These are phyloP conservation scores for Cerastis leucographa DNA, from an alignment of 2,888 invertebrate genomes.

Conservation along the genomic window DNA sequence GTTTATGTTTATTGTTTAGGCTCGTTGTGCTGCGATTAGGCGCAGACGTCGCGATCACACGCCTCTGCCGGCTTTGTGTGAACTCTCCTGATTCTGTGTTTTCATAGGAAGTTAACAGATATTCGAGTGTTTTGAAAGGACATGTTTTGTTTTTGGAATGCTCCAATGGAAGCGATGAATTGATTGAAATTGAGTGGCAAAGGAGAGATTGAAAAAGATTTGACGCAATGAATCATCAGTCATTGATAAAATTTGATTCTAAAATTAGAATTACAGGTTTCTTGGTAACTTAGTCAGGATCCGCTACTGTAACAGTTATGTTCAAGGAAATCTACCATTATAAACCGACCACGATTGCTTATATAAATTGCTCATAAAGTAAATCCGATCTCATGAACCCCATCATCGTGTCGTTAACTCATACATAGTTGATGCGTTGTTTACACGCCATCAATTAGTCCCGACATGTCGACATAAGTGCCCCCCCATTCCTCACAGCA, in stretches of 20 bases:
- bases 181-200: neutral
- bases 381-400: neutral
- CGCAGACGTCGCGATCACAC: slow-evolving; percentile 41
- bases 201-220: neutral
- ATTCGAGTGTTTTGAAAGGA: neutral
- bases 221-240: neutral
- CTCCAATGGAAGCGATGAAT: neutral
- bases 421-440: slow-evolving; percentile 1
- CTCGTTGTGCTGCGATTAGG: slow-evolving; percentile 57
- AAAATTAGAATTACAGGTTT: neutral
- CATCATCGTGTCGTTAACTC: neutral
- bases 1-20: slow-evolving; percentile 69
- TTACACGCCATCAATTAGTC: slow-evolving; percentile 21
- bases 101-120: neutral
- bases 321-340: neutral
- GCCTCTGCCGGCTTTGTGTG: slow-evolving; percentile 35
- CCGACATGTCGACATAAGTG: neutral
- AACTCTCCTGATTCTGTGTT: neutral
- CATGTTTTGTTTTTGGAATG: slow-evolving; percentile 4
- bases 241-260: neutral
- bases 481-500: neutral
- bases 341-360: neutral
- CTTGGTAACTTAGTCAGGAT: neutral
- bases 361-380: neutral
- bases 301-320: neutral